Percentiles rank a stretch among this genome's conserved stretches.
Conservation (phyloP, 2,888 invertebrate species). For the Cheilosia pagana region DNA sequence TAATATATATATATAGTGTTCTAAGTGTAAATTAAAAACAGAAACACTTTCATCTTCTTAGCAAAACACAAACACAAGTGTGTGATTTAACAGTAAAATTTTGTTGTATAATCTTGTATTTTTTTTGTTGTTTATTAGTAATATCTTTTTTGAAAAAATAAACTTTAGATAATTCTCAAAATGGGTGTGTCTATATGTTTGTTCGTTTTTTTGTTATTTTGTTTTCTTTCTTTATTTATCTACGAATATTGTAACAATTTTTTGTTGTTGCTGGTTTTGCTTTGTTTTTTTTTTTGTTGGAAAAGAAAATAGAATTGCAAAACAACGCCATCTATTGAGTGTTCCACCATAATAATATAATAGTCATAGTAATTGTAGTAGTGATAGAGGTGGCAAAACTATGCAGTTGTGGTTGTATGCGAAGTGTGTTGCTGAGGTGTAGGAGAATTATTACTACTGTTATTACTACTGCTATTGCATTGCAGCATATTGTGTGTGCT, state of each 20-base stretch:
- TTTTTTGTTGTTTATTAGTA: conserved; percentile 43
- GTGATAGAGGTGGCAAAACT: conserved; percentile 78
- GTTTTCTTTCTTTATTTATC: conserved; percentile 37
- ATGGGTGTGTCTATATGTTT: conserved; percentile 60
- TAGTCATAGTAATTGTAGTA: conserved; percentile 72
- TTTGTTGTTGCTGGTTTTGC: conserved; percentile 3
- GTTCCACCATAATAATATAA: conserved; percentile 56
- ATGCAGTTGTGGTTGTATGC: conserved; percentile 81
- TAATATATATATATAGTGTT: conserved; percentile 47
- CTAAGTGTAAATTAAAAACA: conserved; percentile 56
- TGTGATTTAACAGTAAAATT: conserved; percentile 54
- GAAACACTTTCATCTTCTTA: conserved; percentile 68
- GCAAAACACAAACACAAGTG: conserved; percentile 67
- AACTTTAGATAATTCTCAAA: conserved; percentile 69
- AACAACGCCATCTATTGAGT: conserved; percentile 65
- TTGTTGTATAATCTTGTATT: conserved; percentile 25
- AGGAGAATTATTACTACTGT: conserved; percentile 77
- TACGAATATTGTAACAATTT: conserved; percentile 60
- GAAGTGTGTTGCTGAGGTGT: conserved; percentile 77
- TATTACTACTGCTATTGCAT: conserved; percentile 81
- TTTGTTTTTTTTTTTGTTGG: conserved; percentile 77
- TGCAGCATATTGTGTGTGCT: conserved; percentile 80
- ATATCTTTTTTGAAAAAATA: conserved; percentile 61
- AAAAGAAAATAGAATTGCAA: conserved; percentile 77
- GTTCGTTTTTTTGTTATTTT: conserved; percentile 51